Percentiles rank a stretch among this genome's conserved stretches.
phyloP scores from a whole-genome alignment of 2,888 invertebrate species.

The Trissolcus japonicus region DNA sequence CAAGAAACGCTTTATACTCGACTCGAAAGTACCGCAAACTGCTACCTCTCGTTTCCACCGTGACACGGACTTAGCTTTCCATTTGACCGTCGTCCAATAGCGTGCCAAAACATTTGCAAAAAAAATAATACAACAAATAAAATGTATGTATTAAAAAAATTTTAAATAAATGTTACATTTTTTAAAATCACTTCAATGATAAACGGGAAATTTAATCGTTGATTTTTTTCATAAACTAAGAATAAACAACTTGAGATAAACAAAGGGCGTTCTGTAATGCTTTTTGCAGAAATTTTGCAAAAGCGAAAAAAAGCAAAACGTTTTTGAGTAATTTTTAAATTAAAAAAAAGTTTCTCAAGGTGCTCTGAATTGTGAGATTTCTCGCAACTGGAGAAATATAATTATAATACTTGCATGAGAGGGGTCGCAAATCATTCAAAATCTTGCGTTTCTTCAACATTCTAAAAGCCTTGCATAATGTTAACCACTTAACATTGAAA shows the following conservation, averaged over 20 bases:
- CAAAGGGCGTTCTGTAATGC: too few species aligned
- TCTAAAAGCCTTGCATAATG: slow-evolving; percentile 25
- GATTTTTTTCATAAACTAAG: too few species aligned
- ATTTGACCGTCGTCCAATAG: slow-evolving; percentile 59
- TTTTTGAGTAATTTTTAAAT: too few species aligned
- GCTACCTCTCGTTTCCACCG: slow-evolving; percentile 57
- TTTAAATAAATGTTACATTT: background rate
- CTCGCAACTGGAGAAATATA: slow-evolving; percentile 25
- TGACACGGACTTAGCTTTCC: slow-evolving; percentile 60
- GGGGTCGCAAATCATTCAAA: slow-evolving; percentile 31
- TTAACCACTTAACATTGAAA: slow-evolving; percentile 34
- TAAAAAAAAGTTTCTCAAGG: too few species aligned
- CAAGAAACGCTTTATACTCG: slow-evolving; percentile 56
- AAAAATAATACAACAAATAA: background rate
- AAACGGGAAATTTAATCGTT: background rate
- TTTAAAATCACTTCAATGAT: too few species aligned
- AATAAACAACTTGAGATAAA: too few species aligned
- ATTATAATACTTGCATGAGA: slow-evolving; percentile 19
- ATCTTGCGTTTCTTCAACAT: slow-evolving; percentile 23
- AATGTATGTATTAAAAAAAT: background rate
- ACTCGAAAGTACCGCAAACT: slow-evolving; percentile 63
- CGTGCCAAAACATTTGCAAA: slow-evolving; percentile 58
- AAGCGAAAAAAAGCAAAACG: too few species aligned
- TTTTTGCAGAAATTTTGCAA: too few species aligned
- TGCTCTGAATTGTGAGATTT: slow-evolving; percentile 20